Evolutionary conservation across 37 sponge, comb jelly and placozoan species (phyloP).

Genomic region (Dysidea cf. avara): DNA sequence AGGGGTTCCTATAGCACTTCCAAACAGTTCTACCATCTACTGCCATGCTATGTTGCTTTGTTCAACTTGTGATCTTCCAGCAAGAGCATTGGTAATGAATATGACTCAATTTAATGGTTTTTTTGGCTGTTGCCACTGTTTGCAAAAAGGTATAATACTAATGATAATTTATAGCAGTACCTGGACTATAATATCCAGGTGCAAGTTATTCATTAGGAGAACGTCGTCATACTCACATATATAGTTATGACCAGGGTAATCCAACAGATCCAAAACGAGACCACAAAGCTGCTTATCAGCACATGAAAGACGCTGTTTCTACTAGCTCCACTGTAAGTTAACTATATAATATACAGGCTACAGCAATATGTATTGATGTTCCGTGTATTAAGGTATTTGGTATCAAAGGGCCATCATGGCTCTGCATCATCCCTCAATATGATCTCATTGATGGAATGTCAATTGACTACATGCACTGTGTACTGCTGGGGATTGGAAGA

Average conservation of each 20-base stretch:
- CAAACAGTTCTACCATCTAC: not conserved
- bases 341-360: no score
- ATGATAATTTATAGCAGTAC: no score
- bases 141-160: conserved; percentile 29
- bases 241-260: no score
- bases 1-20: no score
- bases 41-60: conserved; percentile 26
- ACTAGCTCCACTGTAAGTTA: no score
- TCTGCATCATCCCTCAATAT: conserved; percentile 28
- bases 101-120: conserved; percentile 51
- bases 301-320: no score
- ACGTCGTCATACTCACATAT: no score
- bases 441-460: conserved; percentile 28
- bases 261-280: no score
- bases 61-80: conserved; percentile 45
- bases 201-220: no score
- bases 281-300: no score
- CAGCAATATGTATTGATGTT: not conserved
- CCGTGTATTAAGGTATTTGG: conserved; percentile 34
- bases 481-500: conserved; percentile 31
- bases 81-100: conserved; percentile 41
- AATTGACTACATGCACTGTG: conserved; percentile 51
- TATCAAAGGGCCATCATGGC: conserved; percentile 36
- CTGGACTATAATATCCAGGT: no score
- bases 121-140: conserved; percentile 32